Evolutionary conservation across 2,797 vertebrate genomes (phyloP).

Genomic region (Rhynchotus rufescens): DNA sequence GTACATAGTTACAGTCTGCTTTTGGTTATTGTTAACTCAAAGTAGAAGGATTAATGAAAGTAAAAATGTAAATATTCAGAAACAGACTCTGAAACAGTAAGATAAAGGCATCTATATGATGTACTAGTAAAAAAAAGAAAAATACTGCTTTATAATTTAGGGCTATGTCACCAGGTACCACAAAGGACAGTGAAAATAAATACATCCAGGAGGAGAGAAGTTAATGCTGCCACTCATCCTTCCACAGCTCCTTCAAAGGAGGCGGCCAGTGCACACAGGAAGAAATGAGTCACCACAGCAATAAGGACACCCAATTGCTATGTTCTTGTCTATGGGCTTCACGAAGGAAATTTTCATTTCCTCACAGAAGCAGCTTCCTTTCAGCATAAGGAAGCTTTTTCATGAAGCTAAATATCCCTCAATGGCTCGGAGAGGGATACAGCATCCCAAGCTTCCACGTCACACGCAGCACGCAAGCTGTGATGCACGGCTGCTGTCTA

Average conservation of each 20-base stretch:
- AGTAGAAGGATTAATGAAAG: neutral
- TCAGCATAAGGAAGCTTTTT: neutral
- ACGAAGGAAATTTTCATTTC: neutral
- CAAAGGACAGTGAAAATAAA: neutral
- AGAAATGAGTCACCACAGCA: neutral
- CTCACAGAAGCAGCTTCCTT: neutral
- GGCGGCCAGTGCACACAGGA: neutral
- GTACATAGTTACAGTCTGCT: neutral
- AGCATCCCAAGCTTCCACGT: neutral
- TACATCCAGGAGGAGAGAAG: neutral
- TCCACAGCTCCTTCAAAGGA: neutral
- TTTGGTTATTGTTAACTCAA: neutral
- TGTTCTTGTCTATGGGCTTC: neutral
- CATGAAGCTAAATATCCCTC: fast-evolving
- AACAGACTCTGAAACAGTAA: neutral
- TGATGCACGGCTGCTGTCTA: neutral
- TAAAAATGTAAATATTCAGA: neutral
- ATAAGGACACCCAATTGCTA: fast-evolving
- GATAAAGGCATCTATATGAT: neutral
- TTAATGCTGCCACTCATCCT: neutral
- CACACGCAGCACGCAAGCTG: fast-evolving
- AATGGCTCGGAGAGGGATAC: neutral
- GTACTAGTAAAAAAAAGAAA: neutral
- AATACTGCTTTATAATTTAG: neutral
- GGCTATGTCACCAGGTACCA: neutral